These are phyloP conservation scores for Cossypha dichroa DNA, from an alignment of 2,797 vertebrate genomes.

Conservation along the genomic window DNA sequence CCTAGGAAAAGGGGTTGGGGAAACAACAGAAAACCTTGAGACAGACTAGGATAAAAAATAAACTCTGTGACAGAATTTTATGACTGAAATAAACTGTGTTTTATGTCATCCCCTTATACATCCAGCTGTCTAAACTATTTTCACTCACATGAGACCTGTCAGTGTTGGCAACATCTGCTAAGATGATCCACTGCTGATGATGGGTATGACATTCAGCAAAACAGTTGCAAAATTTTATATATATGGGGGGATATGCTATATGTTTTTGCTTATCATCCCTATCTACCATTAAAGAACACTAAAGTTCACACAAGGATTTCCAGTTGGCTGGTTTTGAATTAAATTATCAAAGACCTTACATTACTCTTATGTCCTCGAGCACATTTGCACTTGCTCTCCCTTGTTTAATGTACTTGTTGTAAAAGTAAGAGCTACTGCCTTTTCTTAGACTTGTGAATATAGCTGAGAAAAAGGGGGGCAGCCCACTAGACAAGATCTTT, in stretches of 20 bases:
- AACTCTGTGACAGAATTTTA: not conserved
- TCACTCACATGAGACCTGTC: not conserved
- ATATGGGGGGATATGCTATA: not conserved
- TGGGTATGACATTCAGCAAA: not conserved
- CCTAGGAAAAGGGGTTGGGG: not conserved
- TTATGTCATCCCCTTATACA: not conserved
- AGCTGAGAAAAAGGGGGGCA: not conserved
- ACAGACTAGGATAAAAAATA: not conserved
- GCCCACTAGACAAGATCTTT: not conserved
- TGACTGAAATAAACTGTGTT: not conserved
- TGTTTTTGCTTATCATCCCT: not conserved
- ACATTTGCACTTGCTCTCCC: not conserved
- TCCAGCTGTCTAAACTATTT: not conserved
- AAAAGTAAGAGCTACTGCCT: not conserved
- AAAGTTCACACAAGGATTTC: not conserved
- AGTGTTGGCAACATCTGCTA: not conserved
- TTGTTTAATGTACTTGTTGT: not conserved
- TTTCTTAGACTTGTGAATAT: not conserved
- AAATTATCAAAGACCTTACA: not conserved
- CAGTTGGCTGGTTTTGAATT: not conserved
- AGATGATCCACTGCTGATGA: not conserved
- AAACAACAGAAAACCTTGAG: not conserved
- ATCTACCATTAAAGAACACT: not conserved
- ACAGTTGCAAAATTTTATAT: not conserved
- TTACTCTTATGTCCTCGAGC: not conserved